phyloP scores from a whole-genome alignment of 2,797 vertebrate genomes.

The Poeciliopsis gracilis region DNA sequence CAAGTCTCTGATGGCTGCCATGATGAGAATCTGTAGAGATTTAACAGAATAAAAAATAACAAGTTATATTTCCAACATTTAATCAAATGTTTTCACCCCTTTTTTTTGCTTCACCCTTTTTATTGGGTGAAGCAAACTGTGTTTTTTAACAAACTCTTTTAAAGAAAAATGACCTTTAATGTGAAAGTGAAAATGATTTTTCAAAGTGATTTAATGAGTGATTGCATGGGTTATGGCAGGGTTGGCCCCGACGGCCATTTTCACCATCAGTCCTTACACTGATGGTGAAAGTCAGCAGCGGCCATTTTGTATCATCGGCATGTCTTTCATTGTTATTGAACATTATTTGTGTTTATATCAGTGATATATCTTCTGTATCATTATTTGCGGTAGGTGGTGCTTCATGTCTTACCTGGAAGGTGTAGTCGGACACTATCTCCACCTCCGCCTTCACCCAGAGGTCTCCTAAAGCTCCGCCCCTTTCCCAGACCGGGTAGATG shows the following conservation, averaged over 20 bases:
- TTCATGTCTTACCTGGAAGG: conserved; percentile 80
- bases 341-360: not conserved
- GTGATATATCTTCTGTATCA: not conserved
- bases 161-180: too few species aligned
- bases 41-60: not conserved
- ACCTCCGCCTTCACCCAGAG: conserved; percentile 90
- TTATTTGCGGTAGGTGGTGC: not conserved
- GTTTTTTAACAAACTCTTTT: too few species aligned
- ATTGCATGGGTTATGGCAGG: not conserved
- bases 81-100: not conserved
- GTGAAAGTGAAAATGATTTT: not conserved
- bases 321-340: not conserved
- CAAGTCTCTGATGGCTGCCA: conserved; percentile 77
- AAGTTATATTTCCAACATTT: not conserved
- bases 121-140: too few species aligned
- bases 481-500: conserved; percentile 76
- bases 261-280: too few species aligned
- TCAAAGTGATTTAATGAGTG: not conserved
- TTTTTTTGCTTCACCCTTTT: too few species aligned
- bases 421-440: conserved; percentile 63
- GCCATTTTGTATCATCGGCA: not conserved
- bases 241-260: too few species aligned
- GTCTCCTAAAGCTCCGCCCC: conserved; percentile 85
- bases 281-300: too few species aligned
- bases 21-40: conserved; percentile 83